phyloP scores from a whole-genome alignment of 2,888 invertebrate genomes.

The Andrena hattorfiana region DNA sequence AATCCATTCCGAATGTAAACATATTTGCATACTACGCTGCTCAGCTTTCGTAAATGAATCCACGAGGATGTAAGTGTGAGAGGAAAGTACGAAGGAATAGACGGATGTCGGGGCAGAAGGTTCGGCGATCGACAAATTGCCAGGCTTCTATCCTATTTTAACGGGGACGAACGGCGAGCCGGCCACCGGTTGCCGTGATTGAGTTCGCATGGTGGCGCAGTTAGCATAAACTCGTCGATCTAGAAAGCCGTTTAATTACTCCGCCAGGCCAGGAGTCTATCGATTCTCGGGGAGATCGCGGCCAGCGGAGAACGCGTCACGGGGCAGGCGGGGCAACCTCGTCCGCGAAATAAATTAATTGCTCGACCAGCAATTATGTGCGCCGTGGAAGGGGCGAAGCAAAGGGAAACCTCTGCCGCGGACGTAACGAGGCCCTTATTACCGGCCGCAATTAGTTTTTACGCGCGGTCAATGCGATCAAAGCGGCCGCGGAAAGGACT shows the following conservation, averaged over 20 bases:
- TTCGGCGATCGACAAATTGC: constrained; percentile 15
- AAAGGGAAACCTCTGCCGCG: constrained; percentile 25
- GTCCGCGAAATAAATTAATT: constrained; percentile 59
- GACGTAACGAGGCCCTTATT: constrained; percentile 54
- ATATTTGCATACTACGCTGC: constrained; percentile 39
- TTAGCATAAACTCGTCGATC: constrained; percentile 41
- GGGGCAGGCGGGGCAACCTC: neutral
- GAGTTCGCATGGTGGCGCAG: constrained; percentile 23
- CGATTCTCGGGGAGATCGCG: constrained; percentile 27
- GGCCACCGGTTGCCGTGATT: constrained; percentile 37
- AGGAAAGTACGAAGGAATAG: neutral
- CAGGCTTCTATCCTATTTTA: neutral
- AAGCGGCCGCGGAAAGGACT: constrained; percentile 19
- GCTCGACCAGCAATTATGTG: constrained; percentile 49
- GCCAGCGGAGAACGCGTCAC: constrained; percentile 10
- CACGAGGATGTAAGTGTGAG: neutral
- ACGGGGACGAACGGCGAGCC: neutral
- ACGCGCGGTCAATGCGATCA: constrained; percentile 44
- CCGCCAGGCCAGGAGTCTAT: constrained; percentile 16
- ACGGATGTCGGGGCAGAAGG: neutral
- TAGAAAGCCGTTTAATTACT: constrained; percentile 48
- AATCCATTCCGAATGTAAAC: constrained; percentile 49
- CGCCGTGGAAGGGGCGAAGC: constrained; percentile 3
- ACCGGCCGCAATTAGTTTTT: constrained; percentile 61
- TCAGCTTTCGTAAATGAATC: constrained; percentile 10